Conservation (phyloP, 2,797 vertebrate species). For the Todus mexicanus region DNA sequence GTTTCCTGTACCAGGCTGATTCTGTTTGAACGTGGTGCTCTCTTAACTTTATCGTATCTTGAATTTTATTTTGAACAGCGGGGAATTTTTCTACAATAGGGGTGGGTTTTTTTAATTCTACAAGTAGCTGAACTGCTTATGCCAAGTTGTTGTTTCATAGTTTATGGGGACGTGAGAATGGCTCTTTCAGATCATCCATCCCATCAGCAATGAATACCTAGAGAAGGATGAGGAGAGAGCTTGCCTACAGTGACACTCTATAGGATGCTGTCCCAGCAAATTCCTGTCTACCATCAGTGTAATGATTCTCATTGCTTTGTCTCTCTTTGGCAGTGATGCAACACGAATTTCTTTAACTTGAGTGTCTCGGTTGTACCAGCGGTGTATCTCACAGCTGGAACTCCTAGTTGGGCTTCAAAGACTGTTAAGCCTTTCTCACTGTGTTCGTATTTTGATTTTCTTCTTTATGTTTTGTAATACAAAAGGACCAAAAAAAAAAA, state of each 20-base stretch:
- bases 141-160: background rate
- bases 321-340: background rate
- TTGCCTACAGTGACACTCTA: background rate
- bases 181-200: background rate
- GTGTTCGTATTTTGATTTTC: background rate
- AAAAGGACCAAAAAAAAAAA: background rate
- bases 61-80: background rate
- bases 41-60: background rate
- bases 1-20: background rate
- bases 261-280: background rate
- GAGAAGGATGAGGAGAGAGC: background rate
- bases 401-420: background rate
- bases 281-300: background rate
- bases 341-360: background rate
- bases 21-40: background rate
- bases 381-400: background rate
- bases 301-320: background rate
- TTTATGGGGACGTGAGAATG: background rate
- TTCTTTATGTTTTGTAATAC: background rate
- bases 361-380: background rate
- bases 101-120: background rate
- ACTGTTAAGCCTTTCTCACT: background rate
- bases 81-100: background rate
- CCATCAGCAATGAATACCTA: background rate
- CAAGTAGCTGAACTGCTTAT: background rate